Conservation (phyloP, 1,140 invertebrate genomes). For the Gyrodactylus salaris region DNA sequence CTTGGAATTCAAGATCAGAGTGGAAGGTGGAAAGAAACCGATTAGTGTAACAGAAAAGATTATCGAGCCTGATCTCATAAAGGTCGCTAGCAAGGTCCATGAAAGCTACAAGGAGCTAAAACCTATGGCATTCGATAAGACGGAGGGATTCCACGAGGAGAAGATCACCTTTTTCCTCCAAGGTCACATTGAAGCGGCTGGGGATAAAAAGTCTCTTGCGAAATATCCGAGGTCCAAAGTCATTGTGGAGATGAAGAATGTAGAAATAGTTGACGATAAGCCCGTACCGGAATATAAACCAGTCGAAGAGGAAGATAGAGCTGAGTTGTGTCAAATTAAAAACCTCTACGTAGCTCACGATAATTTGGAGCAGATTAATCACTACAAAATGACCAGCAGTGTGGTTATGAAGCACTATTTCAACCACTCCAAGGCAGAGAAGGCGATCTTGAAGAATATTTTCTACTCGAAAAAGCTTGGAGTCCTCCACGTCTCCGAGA, state of each 20-base stretch:
- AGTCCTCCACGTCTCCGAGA: not conserved
- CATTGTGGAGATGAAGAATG: too few relatives aligned
- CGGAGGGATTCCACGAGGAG: too few relatives aligned
- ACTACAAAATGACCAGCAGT: not conserved
- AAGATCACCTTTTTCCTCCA: too few relatives aligned
- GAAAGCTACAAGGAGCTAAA: not conserved
- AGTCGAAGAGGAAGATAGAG: not conserved
- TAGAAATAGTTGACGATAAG: too few relatives aligned
- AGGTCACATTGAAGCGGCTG: too few relatives aligned
- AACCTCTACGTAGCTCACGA: not conserved
- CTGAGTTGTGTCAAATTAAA: not conserved
- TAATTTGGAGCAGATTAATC: not conserved
- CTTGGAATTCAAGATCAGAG: not conserved
- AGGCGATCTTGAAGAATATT: not conserved
- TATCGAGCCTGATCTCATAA: not conserved
- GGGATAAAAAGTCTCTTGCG: too few relatives aligned
- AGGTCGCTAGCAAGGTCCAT: not conserved
- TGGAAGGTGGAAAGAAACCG: not conserved
- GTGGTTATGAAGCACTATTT: not conserved
- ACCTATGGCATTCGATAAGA: not conserved
- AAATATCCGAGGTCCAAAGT: too few relatives aligned
- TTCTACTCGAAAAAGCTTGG: not conserved
- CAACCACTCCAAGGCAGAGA: not conserved
- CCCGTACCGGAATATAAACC: not conserved
- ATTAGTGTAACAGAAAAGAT: not conserved